A percentile compares a stretch with the other conserved stretches of the same genome.
Evolutionary conservation across 2,797 vertebrate species (phyloP).

Genomic region (Monodelphis domestica): DNA sequence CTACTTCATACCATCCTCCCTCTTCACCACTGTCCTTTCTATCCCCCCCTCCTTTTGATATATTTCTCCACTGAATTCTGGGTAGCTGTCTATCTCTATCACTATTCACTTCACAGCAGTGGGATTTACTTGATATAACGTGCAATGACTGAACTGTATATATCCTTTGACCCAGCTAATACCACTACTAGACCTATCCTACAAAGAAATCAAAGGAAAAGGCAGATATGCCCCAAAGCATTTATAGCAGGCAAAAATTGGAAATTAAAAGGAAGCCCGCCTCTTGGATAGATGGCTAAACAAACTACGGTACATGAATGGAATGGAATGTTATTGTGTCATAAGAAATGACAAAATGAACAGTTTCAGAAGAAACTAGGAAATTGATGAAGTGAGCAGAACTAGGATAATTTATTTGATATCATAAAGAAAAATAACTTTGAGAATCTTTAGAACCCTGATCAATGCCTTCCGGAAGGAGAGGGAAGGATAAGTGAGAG

Average conservation of each 20-base stretch:
- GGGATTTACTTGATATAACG: not conserved
- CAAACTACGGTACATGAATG: not conserved
- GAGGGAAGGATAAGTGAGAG: too few relatives aligned
- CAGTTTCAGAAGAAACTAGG: not conserved
- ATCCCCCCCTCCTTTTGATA: not conserved
- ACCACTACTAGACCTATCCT: not conserved
- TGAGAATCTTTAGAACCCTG: not conserved
- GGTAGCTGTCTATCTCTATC: not conserved
- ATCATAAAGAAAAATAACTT: not conserved
- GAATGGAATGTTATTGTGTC: not conserved
- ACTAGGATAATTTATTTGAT: not conserved
- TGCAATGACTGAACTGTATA: not conserved
- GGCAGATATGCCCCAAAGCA: not conserved
- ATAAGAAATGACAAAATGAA: not conserved
- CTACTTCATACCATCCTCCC: not conserved
- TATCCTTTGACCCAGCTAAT: not conserved
- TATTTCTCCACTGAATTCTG: not conserved
- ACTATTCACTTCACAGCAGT: not conserved
- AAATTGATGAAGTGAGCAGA: not conserved
- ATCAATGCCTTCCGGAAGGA: too few relatives aligned
- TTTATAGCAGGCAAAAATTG: not conserved
- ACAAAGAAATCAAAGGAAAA: not conserved
- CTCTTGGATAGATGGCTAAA: not conserved
- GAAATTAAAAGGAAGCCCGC: not conserved
- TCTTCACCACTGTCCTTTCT: not conserved